These are phyloP conservation scores for Laupala kohalensis DNA, from an alignment of 1,140 invertebrate genomes.

Conservation along the genomic window DNA sequence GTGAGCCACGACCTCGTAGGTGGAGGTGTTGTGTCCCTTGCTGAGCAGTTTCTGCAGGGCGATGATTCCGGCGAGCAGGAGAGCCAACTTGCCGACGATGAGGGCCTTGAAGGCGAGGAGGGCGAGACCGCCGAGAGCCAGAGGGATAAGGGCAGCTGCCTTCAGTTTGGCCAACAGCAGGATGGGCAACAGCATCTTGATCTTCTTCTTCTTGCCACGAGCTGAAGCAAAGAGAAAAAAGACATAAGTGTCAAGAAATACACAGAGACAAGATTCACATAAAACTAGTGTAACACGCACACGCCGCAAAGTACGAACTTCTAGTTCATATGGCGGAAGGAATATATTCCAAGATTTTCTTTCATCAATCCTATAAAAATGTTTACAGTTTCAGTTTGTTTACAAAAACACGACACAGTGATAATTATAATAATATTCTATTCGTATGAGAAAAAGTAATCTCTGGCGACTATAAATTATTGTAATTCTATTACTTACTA, in stretches of 20 bases:
- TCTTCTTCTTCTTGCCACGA: constrained; percentile 40
- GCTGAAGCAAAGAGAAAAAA: constrained; percentile 24
- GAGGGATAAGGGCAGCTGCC: constrained; percentile 58
- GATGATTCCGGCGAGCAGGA: constrained; percentile 59
- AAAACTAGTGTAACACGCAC: too few species aligned
- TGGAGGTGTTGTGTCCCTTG: constrained; percentile 44
- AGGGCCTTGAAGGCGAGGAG: constrained; percentile 72
- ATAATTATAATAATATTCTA: too few species aligned
- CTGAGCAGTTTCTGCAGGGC: constrained; percentile 62
- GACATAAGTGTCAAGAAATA: not conserved
- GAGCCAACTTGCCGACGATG: constrained; percentile 63
- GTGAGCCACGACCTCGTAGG: constrained; percentile 59
- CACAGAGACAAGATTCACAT: too few species aligned
- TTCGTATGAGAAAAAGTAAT: too few species aligned
- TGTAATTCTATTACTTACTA: too few species aligned
- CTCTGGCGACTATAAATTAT: too few species aligned
- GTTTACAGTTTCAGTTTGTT: too few species aligned
- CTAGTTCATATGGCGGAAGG: too few species aligned
- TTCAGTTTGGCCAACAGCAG: constrained; percentile 63
- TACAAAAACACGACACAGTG: too few species aligned
- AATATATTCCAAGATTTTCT: too few species aligned
- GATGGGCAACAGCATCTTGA: constrained; percentile 54
- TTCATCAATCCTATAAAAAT: too few species aligned
- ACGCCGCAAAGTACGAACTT: too few species aligned
- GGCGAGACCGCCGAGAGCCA: constrained; percentile 60